Evolutionary conservation across 2,888 invertebrate species (phyloP).

Genomic region (Nomada hirtipes): DNA sequence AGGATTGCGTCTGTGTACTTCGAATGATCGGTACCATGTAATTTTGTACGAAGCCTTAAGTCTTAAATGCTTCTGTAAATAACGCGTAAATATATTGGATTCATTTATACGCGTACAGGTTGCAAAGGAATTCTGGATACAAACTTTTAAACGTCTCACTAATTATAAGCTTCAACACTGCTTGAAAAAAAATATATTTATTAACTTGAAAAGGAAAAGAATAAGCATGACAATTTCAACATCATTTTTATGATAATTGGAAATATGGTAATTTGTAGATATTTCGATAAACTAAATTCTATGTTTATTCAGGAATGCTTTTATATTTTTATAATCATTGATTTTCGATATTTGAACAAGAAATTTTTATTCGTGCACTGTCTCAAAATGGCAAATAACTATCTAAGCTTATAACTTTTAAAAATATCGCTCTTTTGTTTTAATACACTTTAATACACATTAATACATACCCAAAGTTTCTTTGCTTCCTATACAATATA

Average conservation of each 20-base stretch:
- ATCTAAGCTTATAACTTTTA: too few relatives aligned
- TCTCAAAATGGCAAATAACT: too few relatives aligned
- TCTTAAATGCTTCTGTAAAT: slow-evolving; percentile 49
- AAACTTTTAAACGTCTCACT: background rate
- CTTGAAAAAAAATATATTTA: background rate
- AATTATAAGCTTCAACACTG: too few relatives aligned
- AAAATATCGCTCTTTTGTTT: background rate
- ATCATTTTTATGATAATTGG: background rate
- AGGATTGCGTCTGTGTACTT: slow-evolving; percentile 40
- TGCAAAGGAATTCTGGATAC: slow-evolving; percentile 22
- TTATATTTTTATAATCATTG: background rate
- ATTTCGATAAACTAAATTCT: background rate
- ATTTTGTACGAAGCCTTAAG: slow-evolving; percentile 44
- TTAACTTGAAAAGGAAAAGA: too few relatives aligned
- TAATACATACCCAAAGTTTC: background rate
- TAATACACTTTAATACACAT: background rate
- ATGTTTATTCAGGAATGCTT: background rate
- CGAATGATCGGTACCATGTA: slow-evolving; percentile 36
- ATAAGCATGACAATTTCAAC: too few relatives aligned
- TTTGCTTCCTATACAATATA: background rate
- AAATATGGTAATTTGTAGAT: background rate
- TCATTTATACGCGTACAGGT: slow-evolving; percentile 14
- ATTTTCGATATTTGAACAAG: background rate
- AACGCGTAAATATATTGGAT: slow-evolving; percentile 37
- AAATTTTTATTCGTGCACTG: background rate